Percentiles rank a stretch among this genome's conserved stretches.
phyloP scores from a whole-genome alignment of 1,140 invertebrate genomes.

The Ostrea denselamellosa region DNA sequence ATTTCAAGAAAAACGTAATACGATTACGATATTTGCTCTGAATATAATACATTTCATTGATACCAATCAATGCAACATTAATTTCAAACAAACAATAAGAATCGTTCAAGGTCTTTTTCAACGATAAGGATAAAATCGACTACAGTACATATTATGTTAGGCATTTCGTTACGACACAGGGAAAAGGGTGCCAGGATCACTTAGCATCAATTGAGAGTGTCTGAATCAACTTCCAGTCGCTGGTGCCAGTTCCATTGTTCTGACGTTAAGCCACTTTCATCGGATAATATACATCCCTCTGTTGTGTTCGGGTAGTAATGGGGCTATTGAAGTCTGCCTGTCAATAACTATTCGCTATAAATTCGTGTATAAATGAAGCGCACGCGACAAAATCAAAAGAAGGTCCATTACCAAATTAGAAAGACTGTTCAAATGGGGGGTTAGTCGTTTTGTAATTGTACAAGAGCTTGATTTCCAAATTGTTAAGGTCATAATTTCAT shows the following conservation, averaged over 20 bases:
- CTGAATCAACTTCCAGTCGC: conserved; percentile 15
- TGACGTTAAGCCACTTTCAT: conserved; percentile 9
- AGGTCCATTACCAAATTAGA: conserved; percentile 39
- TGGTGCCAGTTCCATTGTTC: not conserved
- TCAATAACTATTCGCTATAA: conserved; percentile 26
- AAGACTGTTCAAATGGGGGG: conserved; percentile 13
- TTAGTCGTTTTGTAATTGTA: conserved; percentile 36
- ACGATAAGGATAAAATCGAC: not conserved
- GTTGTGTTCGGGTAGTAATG: conserved; percentile 34
- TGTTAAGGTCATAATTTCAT: conserved; percentile 33
- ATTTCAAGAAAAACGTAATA: not conserved
- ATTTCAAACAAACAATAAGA: not conserved
- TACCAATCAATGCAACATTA: not conserved
- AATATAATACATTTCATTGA: not conserved
- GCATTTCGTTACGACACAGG: conserved; percentile 16
- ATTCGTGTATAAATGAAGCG: conserved; percentile 16
- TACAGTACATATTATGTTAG: not conserved
- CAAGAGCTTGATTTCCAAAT: conserved; percentile 37
- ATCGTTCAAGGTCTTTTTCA: not conserved
- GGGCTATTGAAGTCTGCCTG: conserved; percentile 15
- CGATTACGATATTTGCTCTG: not conserved
- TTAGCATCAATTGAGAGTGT: conserved; percentile 29
- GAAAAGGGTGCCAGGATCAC: conserved; percentile 18
- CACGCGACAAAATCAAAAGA: conserved; percentile 1
- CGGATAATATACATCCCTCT: not conserved